Percentiles rank a stretch among this genome's conserved stretches.
These are phyloP conservation scores for Eristalis arbustorum DNA, from an alignment of 2,888 invertebrate genomes.

Conservation along the genomic window DNA sequence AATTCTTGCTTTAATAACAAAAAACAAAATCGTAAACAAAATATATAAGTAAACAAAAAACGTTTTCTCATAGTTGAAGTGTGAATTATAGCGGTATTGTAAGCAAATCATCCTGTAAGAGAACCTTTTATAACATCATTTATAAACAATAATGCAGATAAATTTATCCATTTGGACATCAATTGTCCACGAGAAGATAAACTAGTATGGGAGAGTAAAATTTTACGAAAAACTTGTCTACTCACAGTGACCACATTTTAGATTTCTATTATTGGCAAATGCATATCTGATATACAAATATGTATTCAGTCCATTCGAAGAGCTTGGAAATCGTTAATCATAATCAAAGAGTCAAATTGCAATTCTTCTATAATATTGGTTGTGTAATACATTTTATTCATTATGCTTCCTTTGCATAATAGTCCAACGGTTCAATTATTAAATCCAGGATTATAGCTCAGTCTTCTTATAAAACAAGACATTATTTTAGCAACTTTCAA, in stretches of 20 bases:
- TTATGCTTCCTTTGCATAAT: no score
- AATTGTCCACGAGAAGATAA: background rate
- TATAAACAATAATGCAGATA: background rate
- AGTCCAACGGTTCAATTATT: no score
- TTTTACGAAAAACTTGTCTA: background rate
- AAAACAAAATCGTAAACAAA: background rate
- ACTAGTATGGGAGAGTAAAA: background rate
- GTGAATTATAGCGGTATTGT: constrained; percentile 1
- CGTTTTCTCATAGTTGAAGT: constrained; percentile 4
- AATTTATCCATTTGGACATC: background rate
- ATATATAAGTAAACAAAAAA: background rate
- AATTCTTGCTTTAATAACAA: constrained; percentile 61
- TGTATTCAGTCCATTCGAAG: background rate
- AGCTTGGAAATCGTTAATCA: no score
- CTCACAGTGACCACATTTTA: background rate
- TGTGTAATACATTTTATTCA: no score
- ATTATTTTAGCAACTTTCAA: no score
- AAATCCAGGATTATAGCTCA: no score
- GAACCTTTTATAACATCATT: background rate
- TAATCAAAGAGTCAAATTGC: no score
- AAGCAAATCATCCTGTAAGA: constrained; percentile 11
- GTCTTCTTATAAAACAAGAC: no score
- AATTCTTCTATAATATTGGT: no score
- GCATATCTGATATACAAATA: background rate
- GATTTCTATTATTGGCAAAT: background rate